Conservation (phyloP, 2,888 invertebrate species). For the Rhamnusium bicolor region DNA sequence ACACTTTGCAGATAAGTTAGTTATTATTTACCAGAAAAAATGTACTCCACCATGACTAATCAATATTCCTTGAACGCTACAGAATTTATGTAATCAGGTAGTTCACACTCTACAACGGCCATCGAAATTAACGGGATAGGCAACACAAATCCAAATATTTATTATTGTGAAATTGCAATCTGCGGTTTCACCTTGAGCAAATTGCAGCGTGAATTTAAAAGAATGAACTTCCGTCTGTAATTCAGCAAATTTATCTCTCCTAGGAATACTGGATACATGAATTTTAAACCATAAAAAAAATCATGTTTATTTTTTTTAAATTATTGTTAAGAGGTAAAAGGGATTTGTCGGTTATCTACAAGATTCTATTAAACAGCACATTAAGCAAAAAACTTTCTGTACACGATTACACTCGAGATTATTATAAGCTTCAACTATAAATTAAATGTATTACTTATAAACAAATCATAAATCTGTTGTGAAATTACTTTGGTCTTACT, state of each 20-base stretch:
- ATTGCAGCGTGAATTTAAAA: background rate
- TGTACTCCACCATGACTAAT: background rate
- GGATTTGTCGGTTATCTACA: no score
- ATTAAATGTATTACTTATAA: no score
- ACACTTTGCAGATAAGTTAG: no score
- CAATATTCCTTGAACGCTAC: no score
- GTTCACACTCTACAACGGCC: background rate
- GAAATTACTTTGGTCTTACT: background rate
- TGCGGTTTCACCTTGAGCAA: slow-evolving; percentile 10
- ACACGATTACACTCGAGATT: background rate
- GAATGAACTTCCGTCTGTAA: background rate
- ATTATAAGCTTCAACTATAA: background rate
- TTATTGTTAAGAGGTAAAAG: no score
- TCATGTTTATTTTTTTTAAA: no score
- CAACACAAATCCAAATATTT: background rate
- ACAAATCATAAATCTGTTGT: background rate
- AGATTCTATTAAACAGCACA: no score
- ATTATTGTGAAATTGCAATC: background rate
- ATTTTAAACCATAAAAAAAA: no score
- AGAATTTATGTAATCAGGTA: background rate
- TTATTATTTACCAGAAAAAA: background rate
- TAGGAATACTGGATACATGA: no score
- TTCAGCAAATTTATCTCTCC: background rate
- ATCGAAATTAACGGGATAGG: no score
- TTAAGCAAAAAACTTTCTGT: no score